Evolutionary conservation across 30 jellyfish, hydroid and myxozoan species (phyloP), one percentile per base, ranked within the genome.

Genomic region (Aurelia sp.): DNA sequence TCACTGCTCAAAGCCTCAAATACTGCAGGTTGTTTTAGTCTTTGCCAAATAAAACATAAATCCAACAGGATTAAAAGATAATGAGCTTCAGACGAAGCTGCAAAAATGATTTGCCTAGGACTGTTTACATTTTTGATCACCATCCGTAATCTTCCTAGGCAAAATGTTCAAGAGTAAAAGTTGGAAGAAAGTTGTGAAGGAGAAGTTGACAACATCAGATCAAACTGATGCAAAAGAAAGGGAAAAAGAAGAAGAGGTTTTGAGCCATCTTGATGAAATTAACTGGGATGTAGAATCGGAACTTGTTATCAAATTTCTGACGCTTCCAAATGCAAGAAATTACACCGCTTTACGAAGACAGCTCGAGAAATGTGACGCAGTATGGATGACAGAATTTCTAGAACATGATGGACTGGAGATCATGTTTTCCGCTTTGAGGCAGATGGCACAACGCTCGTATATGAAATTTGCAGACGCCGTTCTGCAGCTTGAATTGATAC

Each of bases 361-460:
- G 80, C 78, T 93, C 62, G 86, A 76, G 44, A 84, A 73, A 71
- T 82, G 98, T 62, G 67, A 51, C 18, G 66, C 89, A 18, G 76
- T 41, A 20, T 93, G 96, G 97, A 74, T 93, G 93, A 83, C 85
- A 13, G 92, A 84, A 47, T 87, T 93, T 74, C 57, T 93, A 55
- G 86, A 31, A 9, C 96, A 88, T 81, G 94, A 78, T 71, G 97
- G 93, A 35, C 86, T 93, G 48, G 86, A 83, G 23, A 37, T 87
- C 0, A 93, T 93, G 97, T 88, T 93, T 69, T 89, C 82, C 40
- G 96, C 98, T 67, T 68, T 93, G 81, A 51, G 89, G 60, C 82
- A 62, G 31, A 73, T 88, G 96, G 74, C 90, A 15, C 89, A 57
- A 48, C 78, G 93, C 47, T 66, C 87, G 37, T 71, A 64, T 85